Percentiles rank a stretch among this genome's conserved stretches.
Conservation (phyloP, 2,888 invertebrate genomes). For the Caenorhabditis doughertyi region DNA sequence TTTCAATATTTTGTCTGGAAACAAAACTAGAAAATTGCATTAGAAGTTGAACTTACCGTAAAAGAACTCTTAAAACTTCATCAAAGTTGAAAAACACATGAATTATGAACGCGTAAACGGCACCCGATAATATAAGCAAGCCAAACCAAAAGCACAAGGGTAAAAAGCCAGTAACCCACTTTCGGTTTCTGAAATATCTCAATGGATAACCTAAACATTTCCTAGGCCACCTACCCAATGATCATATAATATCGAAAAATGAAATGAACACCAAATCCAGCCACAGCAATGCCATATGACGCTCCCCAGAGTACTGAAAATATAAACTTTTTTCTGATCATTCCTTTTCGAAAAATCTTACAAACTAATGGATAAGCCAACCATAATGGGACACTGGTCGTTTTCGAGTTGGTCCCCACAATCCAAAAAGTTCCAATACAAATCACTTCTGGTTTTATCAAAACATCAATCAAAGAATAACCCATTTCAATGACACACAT, state of each 20-base stretch:
- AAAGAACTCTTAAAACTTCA: not conserved
- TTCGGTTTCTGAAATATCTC: not conserved
- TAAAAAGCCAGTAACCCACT: not conserved
- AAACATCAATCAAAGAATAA: conserved; percentile 1
- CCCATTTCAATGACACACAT: conserved; percentile 6
- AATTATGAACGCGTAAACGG: not conserved
- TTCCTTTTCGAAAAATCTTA: not conserved
- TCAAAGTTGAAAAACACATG: not conserved
- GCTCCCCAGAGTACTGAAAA: conserved; percentile 26
- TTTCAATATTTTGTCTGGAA: not conserved
- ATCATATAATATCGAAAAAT: conserved; percentile 20
- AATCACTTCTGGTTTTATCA: conserved; percentile 5
- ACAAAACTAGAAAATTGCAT: not conserved
- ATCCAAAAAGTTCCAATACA: conserved; percentile 4
- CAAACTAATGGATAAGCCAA: not conserved
- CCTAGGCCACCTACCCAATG: not conserved
- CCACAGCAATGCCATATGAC: conserved; percentile 1
- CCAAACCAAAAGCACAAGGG: not conserved
- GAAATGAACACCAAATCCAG: conserved; percentile 21
- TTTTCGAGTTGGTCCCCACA: not conserved
- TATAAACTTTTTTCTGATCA: not conserved
- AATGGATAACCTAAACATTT: not conserved
- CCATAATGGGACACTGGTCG: not conserved
- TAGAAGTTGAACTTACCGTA: not conserved
- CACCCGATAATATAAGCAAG: not conserved